phyloP scores from a whole-genome alignment of 1,140 invertebrate genomes.

The Bombus picipes region DNA sequence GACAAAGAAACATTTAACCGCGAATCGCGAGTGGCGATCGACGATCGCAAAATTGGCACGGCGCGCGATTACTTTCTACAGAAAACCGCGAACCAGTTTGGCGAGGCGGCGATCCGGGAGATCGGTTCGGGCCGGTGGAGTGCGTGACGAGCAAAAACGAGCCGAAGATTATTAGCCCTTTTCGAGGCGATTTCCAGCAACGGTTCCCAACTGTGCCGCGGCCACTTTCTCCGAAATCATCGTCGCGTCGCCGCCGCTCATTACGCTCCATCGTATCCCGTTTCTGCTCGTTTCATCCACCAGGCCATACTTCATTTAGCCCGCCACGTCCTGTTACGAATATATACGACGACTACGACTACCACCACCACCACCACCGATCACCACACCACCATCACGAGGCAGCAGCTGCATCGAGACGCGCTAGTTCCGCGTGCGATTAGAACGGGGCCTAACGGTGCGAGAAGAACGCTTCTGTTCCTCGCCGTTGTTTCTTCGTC shows the following conservation, averaged over 20 bases:
- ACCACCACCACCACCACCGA: too few species aligned
- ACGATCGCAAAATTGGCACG: too few species aligned
- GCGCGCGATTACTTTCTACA: slow-evolving; percentile 34
- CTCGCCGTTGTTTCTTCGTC: neutral
- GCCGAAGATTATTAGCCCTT: slow-evolving; percentile 30
- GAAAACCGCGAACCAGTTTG: slow-evolving; percentile 27
- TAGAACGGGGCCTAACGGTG: slow-evolving; percentile 39
- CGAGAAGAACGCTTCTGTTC: slow-evolving; percentile 3
- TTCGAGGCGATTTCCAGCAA: slow-evolving; percentile 19
- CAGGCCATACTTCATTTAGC: slow-evolving; percentile 14
- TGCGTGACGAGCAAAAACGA: neutral
- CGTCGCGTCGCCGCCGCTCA: neutral
- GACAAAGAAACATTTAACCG: neutral
- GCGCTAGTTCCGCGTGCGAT: slow-evolving; percentile 38
- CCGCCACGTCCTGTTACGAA: slow-evolving; percentile 30
- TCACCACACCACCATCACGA: too few species aligned
- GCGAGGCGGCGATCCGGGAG: neutral
- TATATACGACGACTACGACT: too few species aligned
- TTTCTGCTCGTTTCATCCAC: slow-evolving; percentile 22
- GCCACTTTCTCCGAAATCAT: slow-evolving; percentile 40
- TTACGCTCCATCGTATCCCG: slow-evolving; percentile 14
- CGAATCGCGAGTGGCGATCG: neutral
- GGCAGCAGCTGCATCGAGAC: neutral
- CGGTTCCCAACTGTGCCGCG: neutral
- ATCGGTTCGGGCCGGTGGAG: neutral